Evolutionary conservation across 1,140 invertebrate genomes (phyloP), one percentile per base, ranked within the genome.

Genomic region (Drosophila ohnishii): DNA sequence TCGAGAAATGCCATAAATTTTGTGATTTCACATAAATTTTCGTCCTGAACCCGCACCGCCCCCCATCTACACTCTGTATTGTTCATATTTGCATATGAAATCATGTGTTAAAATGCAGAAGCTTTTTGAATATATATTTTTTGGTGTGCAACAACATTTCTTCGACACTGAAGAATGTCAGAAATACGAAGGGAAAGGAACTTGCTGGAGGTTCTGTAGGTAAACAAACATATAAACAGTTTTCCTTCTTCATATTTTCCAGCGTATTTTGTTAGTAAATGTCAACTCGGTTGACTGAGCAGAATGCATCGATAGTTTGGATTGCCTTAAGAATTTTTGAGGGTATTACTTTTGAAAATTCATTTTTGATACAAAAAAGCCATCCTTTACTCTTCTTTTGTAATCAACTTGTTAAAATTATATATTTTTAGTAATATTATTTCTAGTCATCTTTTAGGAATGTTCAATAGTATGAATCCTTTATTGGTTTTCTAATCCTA

Each of bases 51-150:
- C n/a, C n/a, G 8, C 16, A 5, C 13, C 13, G 19, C 40, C 19
- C 39, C 5, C 34, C 39, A 48, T 25, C 35, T 32, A 57, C 61
- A 65, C 42, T 56, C 63, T 48, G 61, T 58, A 81, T 81, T 83
- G 75, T 84, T 80, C 76, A 80, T 88, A 80, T 87, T 87, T 87
- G 84, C 83, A 87, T 88, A 88, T 83, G 67, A 87, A 87, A 87
- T 88, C 83, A 88, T 78, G 83, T 88, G 84, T 88, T 83, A 84
- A 88, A 86, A 88, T 73, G 75, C 66, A 77, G 75, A 79, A 80
- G 79, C 75, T 87, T 57, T 57, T 25, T 34, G 60, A 48, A 76
- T 59, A 59, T 47, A 45, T 56, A 30, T 66, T 37, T 58, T 35
- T 35, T 70, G 5, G 40, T 47, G 78, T 73, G 60, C 78, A 77